Evolutionary conservation across 2,113 vertebrate species (phyloP).

Genomic region (Ochotona curzoniae): DNA sequence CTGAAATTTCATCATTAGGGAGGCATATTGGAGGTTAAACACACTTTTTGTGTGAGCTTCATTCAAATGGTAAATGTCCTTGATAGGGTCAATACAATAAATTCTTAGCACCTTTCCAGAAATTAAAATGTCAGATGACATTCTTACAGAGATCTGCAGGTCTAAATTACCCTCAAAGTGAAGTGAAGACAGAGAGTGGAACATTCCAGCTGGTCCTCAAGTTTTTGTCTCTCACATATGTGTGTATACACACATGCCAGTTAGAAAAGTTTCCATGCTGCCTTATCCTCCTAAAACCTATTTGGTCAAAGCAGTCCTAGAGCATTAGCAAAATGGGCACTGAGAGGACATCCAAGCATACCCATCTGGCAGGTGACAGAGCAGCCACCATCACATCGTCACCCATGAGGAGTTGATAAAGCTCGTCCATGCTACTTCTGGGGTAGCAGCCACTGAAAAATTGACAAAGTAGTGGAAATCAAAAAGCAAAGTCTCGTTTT

Average conservation of each 20-base stretch:
- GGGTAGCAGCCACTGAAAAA: conserved; percentile 49
- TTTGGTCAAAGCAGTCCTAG: conserved; percentile 45
- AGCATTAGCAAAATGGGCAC: background rate
- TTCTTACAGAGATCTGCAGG: background rate
- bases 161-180: conserved; percentile 14
- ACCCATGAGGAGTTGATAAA: background rate
- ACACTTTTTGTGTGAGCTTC: background rate
- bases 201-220: background rate
- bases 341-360: background rate
- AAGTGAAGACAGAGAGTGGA: background rate
- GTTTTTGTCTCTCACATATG: background rate
- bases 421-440: background rate
- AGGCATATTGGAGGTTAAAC: conserved; percentile 2
- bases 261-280: background rate
- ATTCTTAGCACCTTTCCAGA: conserved; percentile 1
- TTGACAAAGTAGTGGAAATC: conserved; percentile 36
- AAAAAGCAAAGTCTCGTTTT: conserved; percentile 62
- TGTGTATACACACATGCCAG: background rate
- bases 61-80: conserved; percentile 40
- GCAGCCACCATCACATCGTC: background rate
- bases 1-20: conserved; percentile 6
- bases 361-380: background rate
- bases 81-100: conserved; percentile 11
- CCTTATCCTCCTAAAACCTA: background rate
- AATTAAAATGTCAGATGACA: conserved; percentile 22